Percentiles rank a stretch among this genome's conserved stretches.
These are phyloP conservation scores for Rhamnusium bicolor DNA, from an alignment of 2,888 invertebrate species.

Conservation along the genomic window DNA sequence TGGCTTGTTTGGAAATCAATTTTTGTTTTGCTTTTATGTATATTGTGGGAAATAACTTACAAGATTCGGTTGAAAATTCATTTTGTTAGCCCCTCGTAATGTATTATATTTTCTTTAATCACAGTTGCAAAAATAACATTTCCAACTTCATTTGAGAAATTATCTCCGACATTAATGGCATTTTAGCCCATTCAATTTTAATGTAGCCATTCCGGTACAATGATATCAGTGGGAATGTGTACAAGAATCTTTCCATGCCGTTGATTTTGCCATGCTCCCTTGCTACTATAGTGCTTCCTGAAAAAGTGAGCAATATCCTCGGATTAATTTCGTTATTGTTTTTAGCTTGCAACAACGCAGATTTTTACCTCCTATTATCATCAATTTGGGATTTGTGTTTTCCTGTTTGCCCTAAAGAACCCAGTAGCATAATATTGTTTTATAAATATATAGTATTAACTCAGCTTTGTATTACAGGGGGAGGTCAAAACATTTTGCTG, in stretches of 20 bases:
- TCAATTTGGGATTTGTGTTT: neutral
- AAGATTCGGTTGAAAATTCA: neutral
- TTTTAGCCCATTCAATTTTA: conserved; percentile 8
- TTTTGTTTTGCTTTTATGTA: too few relatives aligned
- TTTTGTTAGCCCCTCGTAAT: neutral
- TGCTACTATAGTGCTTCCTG: neutral
- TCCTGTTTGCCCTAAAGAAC: neutral
- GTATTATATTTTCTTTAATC: neutral
- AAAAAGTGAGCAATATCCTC: neutral
- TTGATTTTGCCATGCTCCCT: neutral
- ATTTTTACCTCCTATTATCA: neutral
- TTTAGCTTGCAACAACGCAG: neutral
- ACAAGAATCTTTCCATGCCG: neutral
- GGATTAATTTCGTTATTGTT: neutral
- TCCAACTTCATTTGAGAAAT: neutral
- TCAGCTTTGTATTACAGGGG: too few relatives aligned
- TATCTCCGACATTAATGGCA: neutral
- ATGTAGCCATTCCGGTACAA: conserved; percentile 2
- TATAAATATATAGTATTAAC: neutral
- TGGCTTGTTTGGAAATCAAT: too few relatives aligned
- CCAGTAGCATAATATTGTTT: neutral
- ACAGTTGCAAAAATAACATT: neutral
- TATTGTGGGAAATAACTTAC: too few relatives aligned
- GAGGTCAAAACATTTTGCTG: too few relatives aligned
- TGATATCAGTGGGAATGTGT: neutral